Evolutionary conservation across 2,113 vertebrate species (phyloP).

Genomic region (Cepphus grylle): DNA sequence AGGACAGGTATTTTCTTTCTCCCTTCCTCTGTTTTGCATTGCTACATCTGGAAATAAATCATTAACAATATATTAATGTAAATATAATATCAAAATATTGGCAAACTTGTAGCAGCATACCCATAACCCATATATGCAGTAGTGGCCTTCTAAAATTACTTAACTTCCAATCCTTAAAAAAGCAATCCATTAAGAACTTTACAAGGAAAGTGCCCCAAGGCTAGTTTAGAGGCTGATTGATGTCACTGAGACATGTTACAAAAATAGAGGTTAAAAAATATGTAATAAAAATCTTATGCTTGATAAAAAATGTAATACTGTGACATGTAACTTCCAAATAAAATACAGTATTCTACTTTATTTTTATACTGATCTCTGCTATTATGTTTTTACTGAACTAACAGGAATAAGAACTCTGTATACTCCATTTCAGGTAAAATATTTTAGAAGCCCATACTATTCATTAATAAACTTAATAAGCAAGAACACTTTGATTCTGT

Average conservation of each 20-base stretch:
- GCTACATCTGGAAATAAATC: neutral
- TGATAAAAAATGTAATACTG: slow-evolving; percentile 2
- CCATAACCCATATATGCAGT: neutral
- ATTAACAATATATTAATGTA: neutral
- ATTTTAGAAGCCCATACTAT: neutral
- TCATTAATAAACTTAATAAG: neutral
- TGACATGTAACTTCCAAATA: slow-evolving; percentile 24
- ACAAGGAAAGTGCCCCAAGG: slow-evolving; percentile 61
- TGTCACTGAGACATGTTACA: slow-evolving; percentile 42
- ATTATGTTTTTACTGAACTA: slow-evolving; percentile 25
- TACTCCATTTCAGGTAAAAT: neutral
- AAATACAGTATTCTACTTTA: neutral
- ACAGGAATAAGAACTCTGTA: neutral
- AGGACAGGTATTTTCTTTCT: neutral
- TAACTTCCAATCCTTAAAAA: slow-evolving; percentile 53
- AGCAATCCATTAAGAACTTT: slow-evolving; percentile 68
- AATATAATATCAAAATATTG: slow-evolving; percentile 10
- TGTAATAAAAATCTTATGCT: slow-evolving; percentile 21
- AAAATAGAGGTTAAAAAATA: slow-evolving; percentile 54
- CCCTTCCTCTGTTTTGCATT: neutral
- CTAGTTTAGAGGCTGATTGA: slow-evolving; percentile 62
- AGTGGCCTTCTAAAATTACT: slow-evolving; percentile 45
- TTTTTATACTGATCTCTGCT: neutral
- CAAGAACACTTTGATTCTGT: neutral
- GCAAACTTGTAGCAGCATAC: neutral